Evolutionary conservation across 2,113 vertebrate species (phyloP).

Genomic region (Stomatorhinus ivindoensis): DNA sequence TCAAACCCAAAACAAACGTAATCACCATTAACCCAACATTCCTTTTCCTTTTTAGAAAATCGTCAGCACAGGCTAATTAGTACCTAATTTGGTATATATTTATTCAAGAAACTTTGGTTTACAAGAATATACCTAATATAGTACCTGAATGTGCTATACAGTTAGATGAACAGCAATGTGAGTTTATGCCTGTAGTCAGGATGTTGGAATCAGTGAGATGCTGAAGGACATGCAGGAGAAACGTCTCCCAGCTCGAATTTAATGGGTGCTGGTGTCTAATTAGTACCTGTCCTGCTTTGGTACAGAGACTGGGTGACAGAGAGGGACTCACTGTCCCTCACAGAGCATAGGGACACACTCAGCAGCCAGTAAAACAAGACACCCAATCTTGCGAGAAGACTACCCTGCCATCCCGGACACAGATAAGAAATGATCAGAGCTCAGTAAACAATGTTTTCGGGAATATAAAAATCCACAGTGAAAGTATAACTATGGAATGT

Average conservation of each 20-base stretch:
- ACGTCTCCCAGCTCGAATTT: neutral
- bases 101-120: neutral
- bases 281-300: neutral
- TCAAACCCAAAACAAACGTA: conserved; percentile 53
- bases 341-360: neutral
- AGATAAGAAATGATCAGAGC: neutral
- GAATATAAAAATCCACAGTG: neutral
- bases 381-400: neutral
- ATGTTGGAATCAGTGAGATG: neutral
- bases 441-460: neutral
- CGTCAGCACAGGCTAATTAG: conserved; percentile 31
- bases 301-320: neutral
- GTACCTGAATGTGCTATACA: conserved; percentile 25
- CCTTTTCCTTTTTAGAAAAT: conserved; percentile 40
- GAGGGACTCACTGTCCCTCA: neutral
- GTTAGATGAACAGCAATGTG: neutral
- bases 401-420: neutral
- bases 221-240: neutral
- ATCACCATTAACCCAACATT: conserved; percentile 52
- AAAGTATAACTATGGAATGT: neutral
- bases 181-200: neutral
- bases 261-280: neutral
- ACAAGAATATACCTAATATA: neutral
- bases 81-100: conserved; percentile 33
- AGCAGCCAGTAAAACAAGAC: neutral